Evolutionary conservation across 2,797 vertebrate genomes (phyloP), one percentile per base, ranked within the genome.

Genomic region (Lepidocolaptes lacrymiger): DNA sequence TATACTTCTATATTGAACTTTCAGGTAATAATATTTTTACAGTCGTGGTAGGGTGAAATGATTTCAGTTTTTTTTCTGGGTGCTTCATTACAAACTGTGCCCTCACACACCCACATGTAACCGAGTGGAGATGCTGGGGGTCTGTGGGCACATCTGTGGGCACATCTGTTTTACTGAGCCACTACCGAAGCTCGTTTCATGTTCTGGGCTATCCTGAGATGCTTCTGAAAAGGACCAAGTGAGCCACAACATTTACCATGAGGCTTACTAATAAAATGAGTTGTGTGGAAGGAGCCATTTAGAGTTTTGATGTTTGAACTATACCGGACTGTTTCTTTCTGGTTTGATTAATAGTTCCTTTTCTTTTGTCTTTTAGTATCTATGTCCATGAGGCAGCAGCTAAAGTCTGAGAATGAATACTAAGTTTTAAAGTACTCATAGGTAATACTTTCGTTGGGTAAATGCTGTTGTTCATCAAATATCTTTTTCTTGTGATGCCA

Each of bases 191-290:
- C 36, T 93, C 20, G 26, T 81, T 82, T 91, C 37, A 19, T 44
- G 71, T 91, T 95, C 74, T 86, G 88, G 61, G 75, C 32, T 59
- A 75, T 83, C 66, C 69, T 86, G 79, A 75, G 43, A 39, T 87
- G 41, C 90, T 94, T 95, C 94, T 96, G 91, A 73, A 96, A 97
- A 94, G 80, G 80, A 82, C 61, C 90, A 72, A 58, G 82, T 52
- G 59, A 85, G 39, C 83, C 76, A 95, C 82, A 97, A 94, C 36
- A 74, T 89, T 94, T 91, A 87, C 88, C 34, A 63, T 89, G 73
- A 91, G 72, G 71, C 61, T 84, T 93, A 89, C 54, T 82, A 96
- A 91, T 91, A 93, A 92, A 96, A 89, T 87, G 91, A 96, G 90
- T 93, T 84, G 59, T 93, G 46, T 95, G 75, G 79, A 91, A 93